phyloP scores from a whole-genome alignment of 37 sponge, comb jelly and placozoan genomes.

The Sycon ciliatum region DNA sequence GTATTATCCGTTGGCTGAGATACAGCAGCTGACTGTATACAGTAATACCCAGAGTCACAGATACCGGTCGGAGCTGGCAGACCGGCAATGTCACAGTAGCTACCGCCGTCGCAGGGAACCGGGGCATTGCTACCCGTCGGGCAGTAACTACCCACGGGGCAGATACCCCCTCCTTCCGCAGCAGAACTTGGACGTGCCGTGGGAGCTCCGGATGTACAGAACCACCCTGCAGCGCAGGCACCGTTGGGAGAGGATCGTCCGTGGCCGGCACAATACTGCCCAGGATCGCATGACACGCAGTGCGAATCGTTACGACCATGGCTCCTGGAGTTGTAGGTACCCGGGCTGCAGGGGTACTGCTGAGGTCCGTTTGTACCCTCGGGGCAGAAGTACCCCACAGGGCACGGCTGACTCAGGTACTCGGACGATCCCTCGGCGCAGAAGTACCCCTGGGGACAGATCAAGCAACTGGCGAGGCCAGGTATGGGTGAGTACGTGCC shows the following conservation, averaged over 20 bases:
- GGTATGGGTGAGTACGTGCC: not conserved
- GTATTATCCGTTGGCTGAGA: not conserved
- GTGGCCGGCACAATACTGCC: not conserved
- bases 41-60: slow-evolving; percentile 37
- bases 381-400: slow-evolving; percentile 23
- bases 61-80: slow-evolving; percentile 5
- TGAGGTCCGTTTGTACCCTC: slow-evolving; percentile 16
- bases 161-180: slow-evolving; percentile 2
- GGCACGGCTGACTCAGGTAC: slow-evolving; percentile 13
- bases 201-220: slow-evolving; percentile 5
- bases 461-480: not conserved
- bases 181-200: not conserved
- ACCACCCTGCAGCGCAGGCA: slow-evolving; percentile 12
- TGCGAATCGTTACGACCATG: slow-evolving; percentile 1
- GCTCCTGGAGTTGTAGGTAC: slow-evolving; percentile 2
- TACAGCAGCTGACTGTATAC: not conserved
- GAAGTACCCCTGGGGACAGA: slow-evolving; percentile 19
- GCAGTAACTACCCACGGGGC: slow-evolving; percentile 28
- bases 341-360: slow-evolving; percentile 1
- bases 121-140: slow-evolving; percentile 16
- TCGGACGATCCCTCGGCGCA: slow-evolving; percentile 19
- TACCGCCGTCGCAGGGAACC: slow-evolving; percentile 25
- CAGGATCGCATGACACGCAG: not conserved
- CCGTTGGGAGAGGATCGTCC: slow-evolving; percentile 12
- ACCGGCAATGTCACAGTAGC: slow-evolving; percentile 8